These are phyloP conservation scores for Marisa cornuarietis DNA, from an alignment of 1,140 invertebrate genomes.

Conservation along the genomic window DNA sequence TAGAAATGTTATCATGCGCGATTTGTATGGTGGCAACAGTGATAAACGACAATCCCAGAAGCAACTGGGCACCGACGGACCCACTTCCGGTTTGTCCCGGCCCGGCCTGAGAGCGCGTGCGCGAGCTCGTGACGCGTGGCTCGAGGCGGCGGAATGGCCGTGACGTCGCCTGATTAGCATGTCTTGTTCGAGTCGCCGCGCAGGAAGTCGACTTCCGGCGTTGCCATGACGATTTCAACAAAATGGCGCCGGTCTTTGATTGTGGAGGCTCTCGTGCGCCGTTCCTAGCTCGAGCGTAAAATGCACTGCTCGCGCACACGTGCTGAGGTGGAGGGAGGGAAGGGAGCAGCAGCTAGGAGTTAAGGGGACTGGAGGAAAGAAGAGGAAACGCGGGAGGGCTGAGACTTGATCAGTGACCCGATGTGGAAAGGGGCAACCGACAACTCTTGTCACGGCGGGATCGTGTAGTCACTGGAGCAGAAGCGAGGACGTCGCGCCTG, in stretches of 20 bases:
- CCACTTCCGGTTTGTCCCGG: neutral
- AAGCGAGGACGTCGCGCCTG: constrained; percentile 5
- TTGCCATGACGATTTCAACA: constrained; percentile 21
- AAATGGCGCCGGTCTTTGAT: constrained; percentile 13
- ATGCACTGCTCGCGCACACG: neutral
- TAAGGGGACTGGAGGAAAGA: neutral
- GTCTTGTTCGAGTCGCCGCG: constrained; percentile 17
- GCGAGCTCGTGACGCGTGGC: neutral
- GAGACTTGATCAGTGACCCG: neutral
- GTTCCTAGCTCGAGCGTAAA: constrained; percentile 2
- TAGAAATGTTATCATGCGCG: neutral
- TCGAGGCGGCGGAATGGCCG: neutral
- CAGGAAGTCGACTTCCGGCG: constrained; percentile 15
- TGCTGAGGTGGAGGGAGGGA: neutral
- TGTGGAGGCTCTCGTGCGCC: neutral
- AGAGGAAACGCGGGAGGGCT: neutral
- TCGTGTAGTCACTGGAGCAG: neutral
- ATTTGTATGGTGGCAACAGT: neutral
- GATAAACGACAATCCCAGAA: constrained; percentile 5
- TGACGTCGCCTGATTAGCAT: constrained; percentile 23
- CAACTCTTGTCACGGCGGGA: neutral
- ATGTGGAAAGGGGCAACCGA: neutral
- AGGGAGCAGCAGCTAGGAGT: neutral
- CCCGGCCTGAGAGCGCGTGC: neutral
- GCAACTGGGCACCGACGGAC: neutral